These are phyloP conservation scores for Mesitornis unicolor DNA, from an alignment of 2,113 vertebrate species.

Conservation along the genomic window DNA sequence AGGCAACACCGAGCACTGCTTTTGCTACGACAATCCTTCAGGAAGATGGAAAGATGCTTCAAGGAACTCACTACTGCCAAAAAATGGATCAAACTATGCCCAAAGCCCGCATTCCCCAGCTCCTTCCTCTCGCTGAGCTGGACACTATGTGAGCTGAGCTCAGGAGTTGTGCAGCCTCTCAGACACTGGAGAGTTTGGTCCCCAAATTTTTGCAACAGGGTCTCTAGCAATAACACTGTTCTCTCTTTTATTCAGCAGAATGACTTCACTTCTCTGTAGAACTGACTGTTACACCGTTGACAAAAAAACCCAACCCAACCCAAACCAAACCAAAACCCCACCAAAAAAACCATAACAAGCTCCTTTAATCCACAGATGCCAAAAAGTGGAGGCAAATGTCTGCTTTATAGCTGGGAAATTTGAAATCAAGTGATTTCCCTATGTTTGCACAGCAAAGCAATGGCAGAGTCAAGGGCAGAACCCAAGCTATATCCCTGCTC, in stretches of 20 bases:
- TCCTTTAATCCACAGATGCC: background rate
- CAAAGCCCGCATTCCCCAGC: background rate
- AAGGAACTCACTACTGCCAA: background rate
- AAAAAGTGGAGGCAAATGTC: background rate
- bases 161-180: background rate
- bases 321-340: too few relatives aligned
- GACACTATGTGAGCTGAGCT: background rate
- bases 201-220: background rate
- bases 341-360: background rate
- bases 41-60: background rate
- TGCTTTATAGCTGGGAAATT: background rate
- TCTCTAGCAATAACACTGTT: background rate
- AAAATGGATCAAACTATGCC: background rate
- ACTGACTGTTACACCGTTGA: background rate
- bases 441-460: background rate
- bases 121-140: background rate
- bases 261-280: background rate
- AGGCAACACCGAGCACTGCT: background rate
- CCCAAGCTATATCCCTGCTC: background rate
- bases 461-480: background rate
- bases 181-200: accelerated
- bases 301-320: background rate
- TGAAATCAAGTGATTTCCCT: background rate
- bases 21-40: background rate
- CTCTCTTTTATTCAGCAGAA: background rate